Base-by-base conservation (phyloP, 2,888 invertebrate genomes). In the Elegia similella region DNA sequence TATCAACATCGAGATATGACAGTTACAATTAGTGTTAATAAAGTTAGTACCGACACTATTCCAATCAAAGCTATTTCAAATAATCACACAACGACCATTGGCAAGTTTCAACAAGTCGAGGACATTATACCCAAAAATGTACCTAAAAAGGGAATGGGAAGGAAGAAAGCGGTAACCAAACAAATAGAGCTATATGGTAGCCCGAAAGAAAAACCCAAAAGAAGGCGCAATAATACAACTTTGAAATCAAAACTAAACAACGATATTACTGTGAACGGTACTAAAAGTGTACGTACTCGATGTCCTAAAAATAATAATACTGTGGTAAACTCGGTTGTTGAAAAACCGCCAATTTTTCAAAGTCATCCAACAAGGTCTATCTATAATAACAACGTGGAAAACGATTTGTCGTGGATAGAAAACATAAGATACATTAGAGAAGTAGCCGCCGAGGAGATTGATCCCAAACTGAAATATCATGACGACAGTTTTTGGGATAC, bases 321-420 rank as follows among this genome's bases (percentile, higher is more conserved):
- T 23, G 29, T 42, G 12, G 29, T 13, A 15, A 23, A n/a, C 6
- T n/a, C 29, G 6, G 3, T 8, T 10, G 38, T 23, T 23, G 23
- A 30, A n/a, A 6, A 7, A 23, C 17, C 16, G 48, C 6, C 42
- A 30, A 30, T 15, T 23, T 17, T 47, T 47, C 10, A n/a, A 10
- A 63, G 32, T 57, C 62, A 6, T 64, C 65, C 15, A 62, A 66
- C 53, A 67, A 66, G 7, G 44, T 59, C 16, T 48, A 60, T 52
- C 58, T 52, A 46, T 42, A 12, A 65, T 17, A 48, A 16, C 15
- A 42, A 47, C 10, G 56, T 56, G 1, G 59, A 65, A 32, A 65
- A 70, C 15, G 78, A 82, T 62, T 62, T 87, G 1, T 82, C 85
- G 1, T 89, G 89, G 89, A 52, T 89, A 0, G 82, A 83, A 66